Conservation (phyloP, 2,888 invertebrate genomes). For the Mylabris sibirica region DNA sequence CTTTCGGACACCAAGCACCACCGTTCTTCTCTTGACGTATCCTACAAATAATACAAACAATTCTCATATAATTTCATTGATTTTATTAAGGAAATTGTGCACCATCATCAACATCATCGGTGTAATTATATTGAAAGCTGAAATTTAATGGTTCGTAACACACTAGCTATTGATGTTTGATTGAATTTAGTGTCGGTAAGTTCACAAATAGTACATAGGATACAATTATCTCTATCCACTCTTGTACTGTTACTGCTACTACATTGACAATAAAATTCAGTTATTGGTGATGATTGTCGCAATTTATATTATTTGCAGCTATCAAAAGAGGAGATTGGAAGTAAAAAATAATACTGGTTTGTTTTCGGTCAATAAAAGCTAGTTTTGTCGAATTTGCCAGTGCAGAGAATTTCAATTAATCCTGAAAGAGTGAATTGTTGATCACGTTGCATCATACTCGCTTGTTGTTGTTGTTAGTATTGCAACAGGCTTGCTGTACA, state of each 20-base stretch:
- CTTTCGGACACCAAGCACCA: slow-evolving; percentile 93
- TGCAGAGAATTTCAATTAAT: slow-evolving; percentile 29
- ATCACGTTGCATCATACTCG: slow-evolving; percentile 26
- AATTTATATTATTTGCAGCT: too few relatives aligned
- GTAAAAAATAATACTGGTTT: too few relatives aligned
- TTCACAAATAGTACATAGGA: slow-evolving; percentile 33
- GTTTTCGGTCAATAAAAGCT: too few relatives aligned
- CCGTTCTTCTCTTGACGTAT: slow-evolving; percentile 85
- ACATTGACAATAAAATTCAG: too few relatives aligned
- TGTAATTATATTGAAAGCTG: slow-evolving; percentile 54
- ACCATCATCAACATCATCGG: too few relatives aligned
- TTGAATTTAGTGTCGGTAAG: slow-evolving; percentile 40
- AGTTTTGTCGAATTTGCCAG: slow-evolving; percentile 4
- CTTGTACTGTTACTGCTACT: too few relatives aligned
- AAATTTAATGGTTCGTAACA: slow-evolving; percentile 55
- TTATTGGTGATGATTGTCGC: too few relatives aligned
- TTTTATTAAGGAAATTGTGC: slow-evolving; percentile 47
- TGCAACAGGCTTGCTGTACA: slow-evolving; percentile 32
- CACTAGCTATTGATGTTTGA: slow-evolving; percentile 49
- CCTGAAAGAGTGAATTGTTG: slow-evolving; percentile 29
- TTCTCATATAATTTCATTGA: slow-evolving; percentile 37
- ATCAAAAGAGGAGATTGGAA: too few relatives aligned
- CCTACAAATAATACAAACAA: slow-evolving; percentile 62
- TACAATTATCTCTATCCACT: background rate
- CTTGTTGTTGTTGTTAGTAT: slow-evolving; percentile 13